Conservation (phyloP, 2,888 invertebrate species). For the Campoletis raptor region DNA sequence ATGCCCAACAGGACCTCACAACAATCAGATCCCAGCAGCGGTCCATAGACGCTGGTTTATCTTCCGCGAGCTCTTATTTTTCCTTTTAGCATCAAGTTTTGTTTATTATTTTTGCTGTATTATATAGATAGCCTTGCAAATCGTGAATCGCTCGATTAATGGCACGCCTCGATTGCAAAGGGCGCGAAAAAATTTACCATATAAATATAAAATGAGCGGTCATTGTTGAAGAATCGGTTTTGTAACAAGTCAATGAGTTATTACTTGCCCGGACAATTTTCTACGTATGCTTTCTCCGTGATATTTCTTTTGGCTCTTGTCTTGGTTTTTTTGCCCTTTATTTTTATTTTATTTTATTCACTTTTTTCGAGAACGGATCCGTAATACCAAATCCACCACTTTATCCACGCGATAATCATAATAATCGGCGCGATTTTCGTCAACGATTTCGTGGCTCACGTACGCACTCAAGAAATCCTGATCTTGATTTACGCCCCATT, state of each 20-base stretch:
- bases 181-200: background rate
- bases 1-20: slow-evolving; percentile 57
- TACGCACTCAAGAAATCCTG: slow-evolving; percentile 59
- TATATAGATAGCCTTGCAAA: slow-evolving; percentile 65
- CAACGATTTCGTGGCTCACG: slow-evolving; percentile 56
- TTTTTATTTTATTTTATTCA: background rate
- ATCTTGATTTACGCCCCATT: slow-evolving; percentile 64
- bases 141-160: slow-evolving; percentile 69
- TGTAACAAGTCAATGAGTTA: slow-evolving; percentile 41
- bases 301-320: background rate
- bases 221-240: slow-evolving; percentile 12
- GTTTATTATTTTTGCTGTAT: slow-evolving; percentile 41
- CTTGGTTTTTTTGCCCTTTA: background rate
- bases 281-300: background rate
- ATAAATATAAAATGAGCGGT: background rate
- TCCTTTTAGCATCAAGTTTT: slow-evolving; percentile 43
- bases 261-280: background rate
- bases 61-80: background rate
- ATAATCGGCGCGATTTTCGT: slow-evolving; percentile 50
- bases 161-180: slow-evolving; percentile 53
- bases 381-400: slow-evolving; percentile 39
- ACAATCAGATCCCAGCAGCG: slow-evolving; percentile 65
- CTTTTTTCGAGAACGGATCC: background rate
- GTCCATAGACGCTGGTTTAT: slow-evolving; percentile 37
- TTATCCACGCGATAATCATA: slow-evolving; percentile 38